phyloP scores from a whole-genome alignment of 1,140 invertebrate genomes.

The Bombus consobrinus region DNA sequence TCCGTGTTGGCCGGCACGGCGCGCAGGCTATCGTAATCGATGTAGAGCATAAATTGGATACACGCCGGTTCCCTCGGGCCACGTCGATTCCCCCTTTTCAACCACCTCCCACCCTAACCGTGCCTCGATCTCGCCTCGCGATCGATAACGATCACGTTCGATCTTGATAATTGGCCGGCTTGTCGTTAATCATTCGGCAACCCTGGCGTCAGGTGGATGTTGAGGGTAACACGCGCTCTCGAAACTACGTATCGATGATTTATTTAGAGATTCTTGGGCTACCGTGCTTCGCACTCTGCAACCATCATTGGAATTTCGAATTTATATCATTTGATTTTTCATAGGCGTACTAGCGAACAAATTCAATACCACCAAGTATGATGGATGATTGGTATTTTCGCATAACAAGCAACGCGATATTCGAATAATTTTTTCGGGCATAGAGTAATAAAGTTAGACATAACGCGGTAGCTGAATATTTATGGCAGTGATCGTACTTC shows the following conservation, averaged over 20 bases:
- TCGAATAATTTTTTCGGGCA: too few relatives aligned
- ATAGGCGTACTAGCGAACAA: too few relatives aligned
- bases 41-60: slow-evolving; percentile 71
- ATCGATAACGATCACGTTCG: slow-evolving; percentile 55
- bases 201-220: slow-evolving; percentile 14
- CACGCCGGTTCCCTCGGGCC: slow-evolving; percentile 41
- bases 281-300: background rate
- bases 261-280: background rate
- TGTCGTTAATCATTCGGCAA: slow-evolving; percentile 25
- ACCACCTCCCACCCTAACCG: background rate
- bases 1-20: slow-evolving; percentile 61
- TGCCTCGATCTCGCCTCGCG: slow-evolving; percentile 21
- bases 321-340: background rate
- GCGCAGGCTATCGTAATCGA: slow-evolving; percentile 69
- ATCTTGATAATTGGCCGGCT: slow-evolving; percentile 40
- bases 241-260: slow-evolving; percentile 19
- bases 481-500: too few relatives aligned
- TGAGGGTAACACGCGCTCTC: background rate
- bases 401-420: too few relatives aligned
- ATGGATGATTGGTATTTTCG: too few relatives aligned
- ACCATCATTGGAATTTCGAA: background rate
- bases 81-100: background rate
- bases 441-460: too few relatives aligned
- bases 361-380: too few relatives aligned
- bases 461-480: too few relatives aligned